Percentiles rank a stretch among this genome's conserved stretches.
Evolutionary conservation across 2,797 vertebrate genomes (phyloP).

Genomic region (Sciurus carolinensis): DNA sequence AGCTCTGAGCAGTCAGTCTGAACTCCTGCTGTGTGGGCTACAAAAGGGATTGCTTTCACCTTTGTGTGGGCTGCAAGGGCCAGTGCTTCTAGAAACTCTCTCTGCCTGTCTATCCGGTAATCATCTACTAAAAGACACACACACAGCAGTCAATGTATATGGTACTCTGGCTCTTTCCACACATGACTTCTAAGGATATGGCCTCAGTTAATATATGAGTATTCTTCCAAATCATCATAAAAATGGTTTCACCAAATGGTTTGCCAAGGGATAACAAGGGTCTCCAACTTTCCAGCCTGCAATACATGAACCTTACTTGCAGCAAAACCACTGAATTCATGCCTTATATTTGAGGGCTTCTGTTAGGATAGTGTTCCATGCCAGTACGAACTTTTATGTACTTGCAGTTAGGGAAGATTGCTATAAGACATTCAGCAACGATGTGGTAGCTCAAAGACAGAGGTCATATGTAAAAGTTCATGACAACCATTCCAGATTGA

Average conservation of each 20-base stretch:
- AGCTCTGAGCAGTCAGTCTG: not conserved
- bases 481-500: not conserved
- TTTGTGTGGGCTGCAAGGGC: not conserved
- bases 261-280: not conserved
- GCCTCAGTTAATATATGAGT: not conserved
- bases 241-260: not conserved
- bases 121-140: conserved; percentile 4
- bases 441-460: not conserved
- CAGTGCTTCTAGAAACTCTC: not conserved
- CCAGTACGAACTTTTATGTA: not conserved
- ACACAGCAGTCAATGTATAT: not conserved
- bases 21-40: not conserved
- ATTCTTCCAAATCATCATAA: not conserved
- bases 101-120: not conserved
- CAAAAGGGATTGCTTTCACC: not conserved
- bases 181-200: not conserved
- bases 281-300: not conserved
- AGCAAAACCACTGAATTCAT: not conserved
- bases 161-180: not conserved
- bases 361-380: not conserved
- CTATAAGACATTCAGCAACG: not conserved
- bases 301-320: rapidly evolving
- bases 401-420: not conserved
- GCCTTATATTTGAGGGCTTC: not conserved
- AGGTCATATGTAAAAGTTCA: not conserved